Base-by-base conservation (phyloP, 2,113 vertebrate species). In the Eulemur rufifrons region DNA sequence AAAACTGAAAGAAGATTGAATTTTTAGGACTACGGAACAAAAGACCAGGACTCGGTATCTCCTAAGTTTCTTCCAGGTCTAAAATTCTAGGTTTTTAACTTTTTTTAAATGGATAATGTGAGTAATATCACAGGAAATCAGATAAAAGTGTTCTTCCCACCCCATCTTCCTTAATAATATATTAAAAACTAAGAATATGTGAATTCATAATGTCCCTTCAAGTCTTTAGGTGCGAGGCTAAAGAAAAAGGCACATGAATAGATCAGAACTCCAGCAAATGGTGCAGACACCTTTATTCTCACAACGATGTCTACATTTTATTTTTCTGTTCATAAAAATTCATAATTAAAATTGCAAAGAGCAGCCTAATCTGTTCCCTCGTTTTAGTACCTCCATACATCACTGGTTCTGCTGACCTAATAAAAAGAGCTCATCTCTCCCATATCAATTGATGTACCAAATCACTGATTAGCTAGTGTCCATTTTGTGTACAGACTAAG, bases 291-390 rank as follows among this genome's bases (percentile, higher is more conserved):
- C 68, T 96, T 97, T 68, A 87, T 97, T 92, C 94, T 74, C 61
- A 69, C 50, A 69, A 93, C 92, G 81, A 96, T 85, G 85, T 80
- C 96, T 83, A 88, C 90, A 68, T 95, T 97, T 97, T 97, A 97
- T 95, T 97, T 96, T 96, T 94, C 95, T 95, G n/a, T 93, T 97
- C 97, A 97, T 94, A 96, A 97, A 97, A 90, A 91, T 81, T 96
- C 69, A 93, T 97, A 96, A 98, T 97, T 96, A 96, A 98, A 97
- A 94, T 86, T 95, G 93, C 73, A 93, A 95, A 96, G 96, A 94
- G 93, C 91, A 96, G 93, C 91, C 86, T 96, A 93, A 95, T 97
- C 96, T 82, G 87, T 61, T 90, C 71, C 71, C 12, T 96, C 86
- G 0, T 93, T 97, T 97, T 91, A 96, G 61, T 92, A 69, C 45